phyloP scores from a whole-genome alignment of 2,113 vertebrate species.

The Emydocephalus ijimae region DNA sequence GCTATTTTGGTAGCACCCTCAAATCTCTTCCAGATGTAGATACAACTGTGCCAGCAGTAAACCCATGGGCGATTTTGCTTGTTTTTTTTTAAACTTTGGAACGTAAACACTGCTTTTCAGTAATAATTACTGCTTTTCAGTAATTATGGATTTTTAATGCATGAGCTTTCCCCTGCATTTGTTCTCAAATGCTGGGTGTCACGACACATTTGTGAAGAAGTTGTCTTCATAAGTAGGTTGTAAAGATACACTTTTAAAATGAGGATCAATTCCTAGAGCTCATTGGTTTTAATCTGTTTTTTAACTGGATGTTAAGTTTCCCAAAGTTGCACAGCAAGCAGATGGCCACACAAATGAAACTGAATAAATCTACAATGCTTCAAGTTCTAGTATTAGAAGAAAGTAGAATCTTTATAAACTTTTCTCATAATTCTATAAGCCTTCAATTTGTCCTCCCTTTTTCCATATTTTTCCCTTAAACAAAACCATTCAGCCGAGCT shows the following conservation, averaged over 20 bases:
- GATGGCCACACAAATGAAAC: background rate
- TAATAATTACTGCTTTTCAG: constrained; percentile 81
- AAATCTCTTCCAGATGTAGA: constrained; percentile 83
- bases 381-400: background rate
- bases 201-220: background rate
- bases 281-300: background rate
- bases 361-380: background rate
- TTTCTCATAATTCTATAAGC: background rate
- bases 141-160: constrained; percentile 83
- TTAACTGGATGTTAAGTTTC: background rate
- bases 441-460: background rate
- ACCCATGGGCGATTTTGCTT: constrained; percentile 69
- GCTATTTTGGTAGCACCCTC: constrained; percentile 73
- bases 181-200: constrained; percentile 43
- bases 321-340: background rate
- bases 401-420: background rate
- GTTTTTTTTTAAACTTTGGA: constrained; percentile 76
- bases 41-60: constrained; percentile 75
- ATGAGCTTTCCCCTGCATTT: constrained; percentile 50
- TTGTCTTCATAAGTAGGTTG: background rate
- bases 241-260: background rate
- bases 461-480: background rate
- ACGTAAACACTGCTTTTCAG: constrained; percentile 90
- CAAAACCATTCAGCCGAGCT: background rate
- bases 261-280: too few relatives aligned